Conservation (phyloP, 37 sponge, comb jelly and placozoan species). For the Trichoplax adhaerens region DNA sequence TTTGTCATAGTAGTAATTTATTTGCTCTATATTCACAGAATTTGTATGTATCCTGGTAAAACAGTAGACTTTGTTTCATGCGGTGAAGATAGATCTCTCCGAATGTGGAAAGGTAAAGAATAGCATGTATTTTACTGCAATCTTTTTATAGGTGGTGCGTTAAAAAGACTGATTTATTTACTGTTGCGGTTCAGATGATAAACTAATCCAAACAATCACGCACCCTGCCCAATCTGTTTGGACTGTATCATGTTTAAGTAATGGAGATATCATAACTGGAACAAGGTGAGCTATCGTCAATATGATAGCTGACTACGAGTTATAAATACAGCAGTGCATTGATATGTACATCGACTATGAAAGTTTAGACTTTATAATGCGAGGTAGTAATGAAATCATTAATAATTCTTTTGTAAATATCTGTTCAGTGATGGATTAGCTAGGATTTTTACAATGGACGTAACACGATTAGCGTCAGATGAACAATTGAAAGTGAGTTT, state of each 20-base stretch:
- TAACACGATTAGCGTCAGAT: constrained; percentile 21
- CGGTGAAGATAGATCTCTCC: constrained; percentile 53
- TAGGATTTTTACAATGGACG: constrained; percentile 32
- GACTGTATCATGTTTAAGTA: constrained; percentile 33
- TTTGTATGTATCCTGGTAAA: constrained; percentile 17
- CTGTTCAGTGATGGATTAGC: constrained; percentile 36
- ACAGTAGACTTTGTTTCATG: constrained; percentile 34
- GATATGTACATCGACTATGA: too few relatives aligned
- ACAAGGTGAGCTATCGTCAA: constrained; percentile 28
- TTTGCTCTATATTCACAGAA: constrained; percentile 8
- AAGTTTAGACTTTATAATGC: too few relatives aligned
- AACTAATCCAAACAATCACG: constrained; percentile 32
- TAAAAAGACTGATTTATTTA: not conserved
- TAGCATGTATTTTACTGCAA: too few relatives aligned
- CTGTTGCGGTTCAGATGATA: constrained; percentile 14
- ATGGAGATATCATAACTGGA: constrained; percentile 49
- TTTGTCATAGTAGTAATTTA: not conserved
- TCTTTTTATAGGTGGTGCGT: not conserved
- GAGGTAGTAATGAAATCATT: too few relatives aligned
- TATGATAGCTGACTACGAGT: too few relatives aligned
- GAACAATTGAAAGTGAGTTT: constrained; percentile 34
- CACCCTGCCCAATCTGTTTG: constrained; percentile 52
- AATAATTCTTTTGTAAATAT: not conserved
- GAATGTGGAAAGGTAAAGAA: constrained; percentile 52
- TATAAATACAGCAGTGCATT: too few relatives aligned